Conservation (phyloP, 2,888 invertebrate genomes). For the Antheraea yamamai region DNA sequence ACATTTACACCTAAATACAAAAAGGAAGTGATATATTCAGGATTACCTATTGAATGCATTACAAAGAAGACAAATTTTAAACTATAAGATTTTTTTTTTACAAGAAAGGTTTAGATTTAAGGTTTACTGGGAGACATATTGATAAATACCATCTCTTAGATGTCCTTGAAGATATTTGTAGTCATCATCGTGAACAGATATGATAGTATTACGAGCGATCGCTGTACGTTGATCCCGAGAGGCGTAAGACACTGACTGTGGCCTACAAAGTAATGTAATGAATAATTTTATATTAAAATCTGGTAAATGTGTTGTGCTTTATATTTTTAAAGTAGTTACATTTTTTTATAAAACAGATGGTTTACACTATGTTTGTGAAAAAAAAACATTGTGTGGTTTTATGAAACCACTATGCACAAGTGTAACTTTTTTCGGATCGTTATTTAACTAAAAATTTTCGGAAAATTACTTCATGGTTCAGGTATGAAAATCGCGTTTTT, state of each 20-base stretch:
- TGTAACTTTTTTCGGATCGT: too few species aligned
- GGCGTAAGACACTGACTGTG: not conserved
- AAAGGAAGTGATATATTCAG: constrained; percentile 15
- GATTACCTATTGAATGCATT: not conserved
- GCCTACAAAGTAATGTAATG: constrained; percentile 24
- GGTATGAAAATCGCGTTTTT: too few species aligned
- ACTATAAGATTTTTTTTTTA: not conserved
- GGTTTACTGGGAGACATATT: not conserved
- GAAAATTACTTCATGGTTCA: too few species aligned
- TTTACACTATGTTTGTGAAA: not conserved
- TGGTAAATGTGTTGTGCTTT: not conserved
- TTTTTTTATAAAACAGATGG: not conserved
- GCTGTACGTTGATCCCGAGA: constrained; percentile 16
- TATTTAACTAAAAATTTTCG: too few species aligned
- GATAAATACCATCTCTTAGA: constrained; percentile 46
- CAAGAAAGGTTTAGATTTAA: not conserved
- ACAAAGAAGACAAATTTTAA: not conserved
- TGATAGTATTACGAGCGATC: constrained; percentile 25
- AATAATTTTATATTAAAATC: not conserved
- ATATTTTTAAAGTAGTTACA: not conserved
- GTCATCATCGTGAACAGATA: constrained; percentile 43
- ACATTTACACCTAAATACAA: constrained; percentile 76
- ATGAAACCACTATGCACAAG: too few species aligned
- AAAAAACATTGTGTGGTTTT: too few species aligned
- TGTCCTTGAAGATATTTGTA: constrained; percentile 47